phyloP scores from a whole-genome alignment of 2,797 vertebrate species.

The Pangasius sanitwongsei region DNA sequence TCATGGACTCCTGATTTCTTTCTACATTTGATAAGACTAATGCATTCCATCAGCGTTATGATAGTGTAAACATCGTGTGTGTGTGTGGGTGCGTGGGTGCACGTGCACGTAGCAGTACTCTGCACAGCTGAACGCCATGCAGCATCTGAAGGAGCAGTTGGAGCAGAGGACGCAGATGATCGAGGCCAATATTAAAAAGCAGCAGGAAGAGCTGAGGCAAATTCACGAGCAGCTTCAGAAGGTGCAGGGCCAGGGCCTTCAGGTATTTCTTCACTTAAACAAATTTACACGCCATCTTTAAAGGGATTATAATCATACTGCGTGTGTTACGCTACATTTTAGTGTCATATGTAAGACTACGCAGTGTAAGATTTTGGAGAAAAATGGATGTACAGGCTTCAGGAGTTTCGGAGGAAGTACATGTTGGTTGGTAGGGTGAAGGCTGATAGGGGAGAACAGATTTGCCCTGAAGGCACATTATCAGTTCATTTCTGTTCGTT shows the following conservation, averaged over 20 bases:
- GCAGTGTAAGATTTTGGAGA: neutral
- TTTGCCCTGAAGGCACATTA: neutral
- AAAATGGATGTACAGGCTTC: neutral
- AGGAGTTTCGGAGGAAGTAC: neutral
- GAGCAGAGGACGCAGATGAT: constrained; percentile 84
- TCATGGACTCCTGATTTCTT: neutral
- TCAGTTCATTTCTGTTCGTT: neutral
- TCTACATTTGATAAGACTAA: neutral
- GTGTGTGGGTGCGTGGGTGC: neutral
- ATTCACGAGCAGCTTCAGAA: constrained; percentile 87
- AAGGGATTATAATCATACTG: neutral
- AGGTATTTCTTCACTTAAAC: constrained; percentile 35
- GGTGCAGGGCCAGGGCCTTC: constrained; percentile 80
- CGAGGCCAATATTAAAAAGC: constrained; percentile 83
- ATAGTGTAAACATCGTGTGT: neutral
- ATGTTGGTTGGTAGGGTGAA: neutral
- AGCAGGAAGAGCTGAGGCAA: constrained; percentile 83
- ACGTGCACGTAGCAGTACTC: constrained; percentile 73
- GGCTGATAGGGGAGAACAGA: no score
- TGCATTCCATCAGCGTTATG: neutral
- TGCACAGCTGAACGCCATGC: constrained; percentile 83
- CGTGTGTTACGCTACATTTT: no score
- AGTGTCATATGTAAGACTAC: neutral
- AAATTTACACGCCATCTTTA: neutral
- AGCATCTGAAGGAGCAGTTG: constrained; percentile 87